phyloP scores from a whole-genome alignment of 1,140 invertebrate species.

The Megalopta genalis region DNA sequence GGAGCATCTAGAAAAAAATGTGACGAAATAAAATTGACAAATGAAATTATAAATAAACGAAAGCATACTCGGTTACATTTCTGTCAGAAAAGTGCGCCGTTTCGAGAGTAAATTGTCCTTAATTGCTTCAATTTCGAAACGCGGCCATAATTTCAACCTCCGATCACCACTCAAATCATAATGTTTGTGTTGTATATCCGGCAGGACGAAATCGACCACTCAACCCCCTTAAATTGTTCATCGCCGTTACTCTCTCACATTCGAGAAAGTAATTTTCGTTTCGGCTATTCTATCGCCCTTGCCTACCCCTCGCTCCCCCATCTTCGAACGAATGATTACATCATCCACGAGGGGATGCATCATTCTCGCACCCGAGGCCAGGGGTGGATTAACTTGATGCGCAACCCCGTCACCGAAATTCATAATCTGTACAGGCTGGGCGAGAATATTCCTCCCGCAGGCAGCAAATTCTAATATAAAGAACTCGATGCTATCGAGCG shows the following conservation, averaged over 20 bases:
- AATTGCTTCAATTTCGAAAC: slow-evolving; percentile 10
- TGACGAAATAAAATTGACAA: too few relatives aligned
- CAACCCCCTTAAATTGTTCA: slow-evolving; percentile 56
- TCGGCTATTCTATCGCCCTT: slow-evolving; percentile 62
- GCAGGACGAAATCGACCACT: slow-evolving; percentile 40
- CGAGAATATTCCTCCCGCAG: slow-evolving; percentile 43
- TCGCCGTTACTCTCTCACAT: slow-evolving; percentile 52
- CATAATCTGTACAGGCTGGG: slow-evolving; percentile 54
- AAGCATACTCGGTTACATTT: too few relatives aligned
- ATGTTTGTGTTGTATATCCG: slow-evolving; percentile 58
- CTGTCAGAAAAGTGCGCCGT: too few relatives aligned
- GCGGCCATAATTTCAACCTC: slow-evolving; percentile 45
- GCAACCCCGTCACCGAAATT: slow-evolving; percentile 62
- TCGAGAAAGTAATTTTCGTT: slow-evolving; percentile 67
- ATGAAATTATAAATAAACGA: too few relatives aligned
- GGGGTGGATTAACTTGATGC: slow-evolving; percentile 63
- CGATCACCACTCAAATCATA: slow-evolving; percentile 50
- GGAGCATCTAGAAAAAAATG: too few relatives aligned
- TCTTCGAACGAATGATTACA: slow-evolving; percentile 70
- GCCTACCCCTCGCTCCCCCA: neutral
- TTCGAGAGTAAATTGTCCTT: slow-evolving; percentile 20
- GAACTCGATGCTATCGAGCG: neutral
- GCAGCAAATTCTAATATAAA: slow-evolving; percentile 43
- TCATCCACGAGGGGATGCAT: slow-evolving; percentile 61
- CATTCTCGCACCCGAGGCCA: slow-evolving; percentile 53